phyloP scores from a whole-genome alignment of 2,888 invertebrate genomes.

The Lacanobia oleracea region DNA sequence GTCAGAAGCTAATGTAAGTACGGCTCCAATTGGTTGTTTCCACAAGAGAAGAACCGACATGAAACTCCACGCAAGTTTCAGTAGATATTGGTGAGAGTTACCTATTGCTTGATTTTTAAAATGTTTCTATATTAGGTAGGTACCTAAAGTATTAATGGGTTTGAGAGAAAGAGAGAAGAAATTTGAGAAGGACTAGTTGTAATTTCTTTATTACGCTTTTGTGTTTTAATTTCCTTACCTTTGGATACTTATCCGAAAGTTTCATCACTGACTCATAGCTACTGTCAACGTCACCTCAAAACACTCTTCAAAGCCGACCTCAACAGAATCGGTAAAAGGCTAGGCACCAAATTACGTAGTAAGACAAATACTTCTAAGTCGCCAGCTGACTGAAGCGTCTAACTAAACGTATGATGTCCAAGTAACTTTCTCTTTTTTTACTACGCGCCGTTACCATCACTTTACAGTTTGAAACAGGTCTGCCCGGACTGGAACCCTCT shows the following conservation, averaged over 20 bases:
- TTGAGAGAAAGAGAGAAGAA: too few relatives aligned
- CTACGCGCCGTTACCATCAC: slow-evolving; percentile 47
- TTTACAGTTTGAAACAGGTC: slow-evolving; percentile 67
- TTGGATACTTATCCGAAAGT: not conserved
- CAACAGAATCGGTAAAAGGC: slow-evolving; percentile 19
- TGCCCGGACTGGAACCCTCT: slow-evolving; percentile 50
- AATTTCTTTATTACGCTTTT: too few relatives aligned
- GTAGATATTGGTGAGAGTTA: too few relatives aligned
- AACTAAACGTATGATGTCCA: slow-evolving; percentile 46
- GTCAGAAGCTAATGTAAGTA: too few relatives aligned
- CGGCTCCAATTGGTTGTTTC: too few relatives aligned
- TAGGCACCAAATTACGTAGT: slow-evolving; percentile 24
- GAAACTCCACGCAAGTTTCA: too few relatives aligned
- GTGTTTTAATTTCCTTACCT: too few relatives aligned
- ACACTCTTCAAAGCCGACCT: not conserved
- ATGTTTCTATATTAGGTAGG: too few relatives aligned
- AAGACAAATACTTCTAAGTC: slow-evolving; percentile 28
- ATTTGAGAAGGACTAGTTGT: too few relatives aligned
- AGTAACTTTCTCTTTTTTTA: slow-evolving; percentile 62
- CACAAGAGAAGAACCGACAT: too few relatives aligned
- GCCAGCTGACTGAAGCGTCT: slow-evolving; percentile 48
- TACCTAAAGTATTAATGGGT: too few relatives aligned
- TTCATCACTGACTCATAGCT: not conserved
- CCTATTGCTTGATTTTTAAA: too few relatives aligned
- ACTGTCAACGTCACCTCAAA: not conserved